Evolutionary conservation across 2,888 invertebrate species (phyloP).

Genomic region (Erebia palarica): DNA sequence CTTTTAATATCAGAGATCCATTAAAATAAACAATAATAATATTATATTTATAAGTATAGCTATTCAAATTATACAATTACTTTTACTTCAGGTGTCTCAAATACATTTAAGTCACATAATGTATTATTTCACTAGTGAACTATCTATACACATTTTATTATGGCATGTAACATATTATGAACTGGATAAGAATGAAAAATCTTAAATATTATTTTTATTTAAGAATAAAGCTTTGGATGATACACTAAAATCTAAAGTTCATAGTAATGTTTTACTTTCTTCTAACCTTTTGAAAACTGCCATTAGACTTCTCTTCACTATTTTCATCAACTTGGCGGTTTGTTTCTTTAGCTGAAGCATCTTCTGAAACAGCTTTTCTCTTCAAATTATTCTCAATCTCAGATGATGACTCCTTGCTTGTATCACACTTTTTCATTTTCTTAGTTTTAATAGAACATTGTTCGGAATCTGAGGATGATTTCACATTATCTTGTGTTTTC

Average conservation of each 20-base stretch:
- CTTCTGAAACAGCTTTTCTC: constrained; percentile 12
- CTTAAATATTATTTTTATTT: too few species aligned
- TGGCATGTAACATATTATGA: neutral
- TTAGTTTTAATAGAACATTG: constrained; percentile 40
- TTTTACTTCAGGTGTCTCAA: neutral
- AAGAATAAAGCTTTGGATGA: constrained; percentile 14
- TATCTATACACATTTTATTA: neutral
- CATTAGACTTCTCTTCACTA: constrained; percentile 51
- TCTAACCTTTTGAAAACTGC: constrained; percentile 71
- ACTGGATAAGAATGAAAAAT: too few species aligned
- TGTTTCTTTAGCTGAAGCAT: constrained; percentile 32
- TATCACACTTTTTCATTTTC: constrained; percentile 21
- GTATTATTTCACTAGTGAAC: too few species aligned
- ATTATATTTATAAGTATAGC: neutral
- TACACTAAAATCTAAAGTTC: constrained; percentile 15
- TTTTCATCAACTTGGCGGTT: constrained; percentile 35
- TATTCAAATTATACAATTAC: constrained; percentile 3
- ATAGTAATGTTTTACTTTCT: constrained; percentile 37
- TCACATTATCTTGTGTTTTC: constrained; percentile 28
- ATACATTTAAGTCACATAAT: neutral
- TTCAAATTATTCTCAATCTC: constrained; percentile 8
- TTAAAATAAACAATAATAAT: neutral
- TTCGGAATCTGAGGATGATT: constrained; percentile 48
- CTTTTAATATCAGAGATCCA: constrained; percentile 27
- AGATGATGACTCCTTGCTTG: constrained; percentile 12